Conservation (phyloP, 1,140 invertebrate species). For the Heterodera schachtii region DNA sequence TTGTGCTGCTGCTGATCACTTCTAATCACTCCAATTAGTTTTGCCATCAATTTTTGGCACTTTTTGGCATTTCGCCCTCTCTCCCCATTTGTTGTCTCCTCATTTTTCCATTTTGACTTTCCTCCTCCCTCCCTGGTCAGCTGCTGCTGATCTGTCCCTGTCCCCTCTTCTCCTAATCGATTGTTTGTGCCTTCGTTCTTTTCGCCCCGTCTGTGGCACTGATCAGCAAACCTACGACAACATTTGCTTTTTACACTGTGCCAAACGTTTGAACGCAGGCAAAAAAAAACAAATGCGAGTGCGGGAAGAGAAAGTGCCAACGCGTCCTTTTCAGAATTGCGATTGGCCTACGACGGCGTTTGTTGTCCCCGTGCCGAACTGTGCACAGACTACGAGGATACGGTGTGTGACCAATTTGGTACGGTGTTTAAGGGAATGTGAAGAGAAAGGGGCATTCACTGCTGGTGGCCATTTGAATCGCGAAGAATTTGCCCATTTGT, state of each 20-base stretch:
- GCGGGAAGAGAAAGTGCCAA: too few species aligned
- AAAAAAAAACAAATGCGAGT: neutral
- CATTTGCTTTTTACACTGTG: conserved; percentile 38
- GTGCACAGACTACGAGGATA: conserved; percentile 37
- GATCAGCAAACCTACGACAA: conserved; percentile 46
- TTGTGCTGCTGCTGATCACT: neutral
- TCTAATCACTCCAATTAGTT: neutral
- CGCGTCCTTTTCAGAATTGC: conserved; percentile 25
- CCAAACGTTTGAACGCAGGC: conserved; percentile 16
- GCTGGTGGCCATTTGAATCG: too few species aligned
- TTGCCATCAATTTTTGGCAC: too few species aligned
- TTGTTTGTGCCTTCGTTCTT: conserved; percentile 36
- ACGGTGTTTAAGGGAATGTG: neutral
- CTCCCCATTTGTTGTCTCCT: too few species aligned
- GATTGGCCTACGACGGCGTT: conserved; percentile 39
- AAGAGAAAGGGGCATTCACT: too few species aligned
- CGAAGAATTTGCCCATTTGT: neutral
- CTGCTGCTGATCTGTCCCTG: too few species aligned
- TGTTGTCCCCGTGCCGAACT: conserved; percentile 42
- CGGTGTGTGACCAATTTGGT: conserved; percentile 51
- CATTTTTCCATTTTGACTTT: too few species aligned
- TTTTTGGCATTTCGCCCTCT: too few species aligned
- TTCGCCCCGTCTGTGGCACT: conserved; percentile 48
- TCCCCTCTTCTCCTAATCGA: conserved; percentile 7
- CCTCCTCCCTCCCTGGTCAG: too few species aligned